Percentiles rank a stretch among this genome's conserved stretches.
These are phyloP conservation scores for Aphodius sticticus DNA, from an alignment of 2,888 invertebrate genomes.

Conservation along the genomic window DNA sequence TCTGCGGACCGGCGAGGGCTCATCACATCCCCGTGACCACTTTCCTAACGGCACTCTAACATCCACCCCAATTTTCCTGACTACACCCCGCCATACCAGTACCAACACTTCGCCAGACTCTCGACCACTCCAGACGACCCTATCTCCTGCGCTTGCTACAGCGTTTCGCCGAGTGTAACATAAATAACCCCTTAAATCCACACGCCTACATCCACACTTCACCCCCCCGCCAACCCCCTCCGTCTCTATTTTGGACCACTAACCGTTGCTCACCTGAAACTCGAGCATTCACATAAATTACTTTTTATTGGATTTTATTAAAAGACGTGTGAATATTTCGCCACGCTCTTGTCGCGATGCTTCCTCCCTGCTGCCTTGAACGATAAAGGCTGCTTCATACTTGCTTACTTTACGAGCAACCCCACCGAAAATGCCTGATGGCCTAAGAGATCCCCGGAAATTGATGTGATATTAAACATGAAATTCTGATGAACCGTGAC, in stretches of 20 bases:
- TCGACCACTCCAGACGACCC: constrained; percentile 4
- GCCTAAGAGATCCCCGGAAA: background rate
- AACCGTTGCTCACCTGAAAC: constrained; percentile 22
- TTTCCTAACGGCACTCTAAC: constrained; percentile 25
- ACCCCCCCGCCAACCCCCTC: background rate
- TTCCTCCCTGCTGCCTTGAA: background rate
- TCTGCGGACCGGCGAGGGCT: constrained; percentile 15
- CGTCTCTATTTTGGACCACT: constrained; percentile 16
- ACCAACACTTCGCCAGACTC: background rate
- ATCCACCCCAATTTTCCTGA: constrained; percentile 21
- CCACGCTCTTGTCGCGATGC: background rate
- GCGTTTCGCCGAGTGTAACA: constrained; percentile 22
- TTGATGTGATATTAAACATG: background rate
- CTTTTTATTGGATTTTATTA: constrained; percentile 27
- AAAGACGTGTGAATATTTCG: constrained; percentile 23
- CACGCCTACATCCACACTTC: constrained; percentile 16
- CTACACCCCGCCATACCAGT: background rate
- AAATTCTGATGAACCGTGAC: background rate
- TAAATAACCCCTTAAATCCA: constrained; percentile 26
- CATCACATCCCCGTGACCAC: constrained; percentile 26
- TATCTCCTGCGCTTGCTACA: constrained; percentile 13
- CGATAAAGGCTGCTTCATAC: background rate
- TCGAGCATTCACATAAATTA: constrained; percentile 16
- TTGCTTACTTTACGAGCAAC: background rate
- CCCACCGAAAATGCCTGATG: background rate